Base-by-base conservation (phyloP, 2,888 invertebrate species). In the Mystacides longicornis region DNA sequence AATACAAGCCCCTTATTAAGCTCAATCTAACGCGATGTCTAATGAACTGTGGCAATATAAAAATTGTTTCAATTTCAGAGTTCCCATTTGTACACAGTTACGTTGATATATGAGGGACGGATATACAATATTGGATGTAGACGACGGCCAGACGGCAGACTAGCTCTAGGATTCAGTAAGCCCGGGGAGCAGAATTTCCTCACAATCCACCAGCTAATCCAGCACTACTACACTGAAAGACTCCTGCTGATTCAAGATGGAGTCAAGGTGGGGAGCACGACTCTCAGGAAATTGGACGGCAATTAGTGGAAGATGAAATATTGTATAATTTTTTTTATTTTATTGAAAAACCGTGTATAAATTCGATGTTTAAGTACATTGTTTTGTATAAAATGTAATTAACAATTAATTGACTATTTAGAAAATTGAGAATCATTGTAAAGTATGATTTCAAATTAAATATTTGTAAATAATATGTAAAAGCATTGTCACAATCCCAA, bases 41-140 rank as follows among this genome's bases (percentile, higher is more conserved):
- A n/a, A n/a, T n/a, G n/a, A n/a, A n/a, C n/a, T n/a, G n/a, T n/a
- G n/a, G 7, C 7, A 31, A 31, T 7, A 31, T 31, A 31, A 9
- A 31, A 9, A 31, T 31, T 31, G 14, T 31, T 54, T 49, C 43
- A 27, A 19, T 57, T 57, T 14, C 57, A 57, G 57, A 46, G 33
- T 14, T 9, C 31, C n/a, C 77, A 77, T 64, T 74, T 72, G 0
- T 81, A 79, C 64, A 81, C 80, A 1, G 65, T 82, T 33, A 79
- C 77, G 23, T 73, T 82, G 11, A 68, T 78, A 0, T 81, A 81
- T 63, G 67, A 75, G 31, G 68, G 67, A 49, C 70, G 72, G 48
- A 76, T 81, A 21, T 81, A 78, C 67, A 81, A 82, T 66, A 74
- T 82, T 20, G 78, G 78, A 23, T 74, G 81, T n/a, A 67, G 78